Conservation (phyloP, 2,888 invertebrate genomes). For the Pseudeuparius sepicola region DNA sequence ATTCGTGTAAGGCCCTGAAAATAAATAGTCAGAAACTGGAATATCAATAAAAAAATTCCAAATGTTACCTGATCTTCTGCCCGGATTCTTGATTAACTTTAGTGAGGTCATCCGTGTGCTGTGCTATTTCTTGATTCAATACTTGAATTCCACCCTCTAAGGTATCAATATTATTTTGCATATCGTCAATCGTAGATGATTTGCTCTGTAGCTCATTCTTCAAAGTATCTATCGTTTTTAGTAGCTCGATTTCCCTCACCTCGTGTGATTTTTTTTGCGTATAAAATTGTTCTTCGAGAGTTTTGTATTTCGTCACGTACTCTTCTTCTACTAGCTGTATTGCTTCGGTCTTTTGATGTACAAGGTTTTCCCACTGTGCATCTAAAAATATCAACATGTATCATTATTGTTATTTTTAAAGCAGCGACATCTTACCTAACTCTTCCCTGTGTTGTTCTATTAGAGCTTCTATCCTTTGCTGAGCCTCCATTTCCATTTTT, state of each 20-base stretch:
- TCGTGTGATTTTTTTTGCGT: constrained; percentile 38
- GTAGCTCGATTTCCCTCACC: constrained; percentile 36
- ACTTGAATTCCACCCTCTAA: constrained; percentile 40
- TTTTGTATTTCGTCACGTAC: constrained; percentile 43
- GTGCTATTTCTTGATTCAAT: constrained; percentile 37
- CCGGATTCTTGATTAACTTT: constrained; percentile 35
- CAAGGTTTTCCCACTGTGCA: constrained; percentile 54
- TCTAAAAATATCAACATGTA: constrained; percentile 39
- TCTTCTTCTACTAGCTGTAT: constrained; percentile 50
- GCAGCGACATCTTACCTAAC: constrained; percentile 42
- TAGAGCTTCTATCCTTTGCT: constrained; percentile 37
- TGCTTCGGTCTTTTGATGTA: constrained; percentile 52
- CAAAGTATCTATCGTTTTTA: constrained; percentile 37
- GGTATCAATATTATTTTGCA: constrained; percentile 39
- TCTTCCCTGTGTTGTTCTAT: constrained; percentile 51
- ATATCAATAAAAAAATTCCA: constrained; percentile 4
- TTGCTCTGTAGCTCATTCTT: constrained; percentile 37
- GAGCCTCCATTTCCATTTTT: constrained; percentile 41
- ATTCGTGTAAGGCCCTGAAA: constrained; percentile 43
- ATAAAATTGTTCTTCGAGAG: constrained; percentile 39
- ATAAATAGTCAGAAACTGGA: no score
- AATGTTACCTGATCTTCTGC: constrained; percentile 40
- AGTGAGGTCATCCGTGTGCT: constrained; percentile 33
- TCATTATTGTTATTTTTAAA: neutral
- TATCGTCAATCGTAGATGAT: constrained; percentile 36